A percentile compares a stretch with the other conserved stretches of the same genome.
These are phyloP conservation scores for Lepus townsendii DNA, from an alignment of 2,797 vertebrate genomes.

Conservation along the genomic window DNA sequence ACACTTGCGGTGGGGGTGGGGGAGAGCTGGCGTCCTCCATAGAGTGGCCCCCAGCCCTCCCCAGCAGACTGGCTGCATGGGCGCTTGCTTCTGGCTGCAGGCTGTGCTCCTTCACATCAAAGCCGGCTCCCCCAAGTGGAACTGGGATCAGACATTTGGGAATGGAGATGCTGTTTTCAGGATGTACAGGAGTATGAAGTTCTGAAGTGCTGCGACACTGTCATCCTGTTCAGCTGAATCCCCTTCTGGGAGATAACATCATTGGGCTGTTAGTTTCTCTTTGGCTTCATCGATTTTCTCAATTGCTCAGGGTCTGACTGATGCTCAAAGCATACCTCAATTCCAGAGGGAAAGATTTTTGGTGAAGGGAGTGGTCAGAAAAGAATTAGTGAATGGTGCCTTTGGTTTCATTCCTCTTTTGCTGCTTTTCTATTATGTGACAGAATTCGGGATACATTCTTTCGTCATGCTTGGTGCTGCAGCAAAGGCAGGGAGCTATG, in stretches of 20 bases:
- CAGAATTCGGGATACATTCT: background rate
- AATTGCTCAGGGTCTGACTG: background rate
- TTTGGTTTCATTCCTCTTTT: background rate
- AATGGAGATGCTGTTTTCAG: conserved; percentile 13
- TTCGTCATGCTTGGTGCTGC: background rate
- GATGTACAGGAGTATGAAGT: background rate
- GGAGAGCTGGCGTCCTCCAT: background rate
- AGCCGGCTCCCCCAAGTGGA: background rate
- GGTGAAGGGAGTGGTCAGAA: background rate
- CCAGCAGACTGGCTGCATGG: background rate
- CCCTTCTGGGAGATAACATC: background rate
- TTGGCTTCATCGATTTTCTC: background rate
- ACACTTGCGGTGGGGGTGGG: background rate
- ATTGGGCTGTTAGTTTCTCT: background rate
- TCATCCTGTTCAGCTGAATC: background rate
- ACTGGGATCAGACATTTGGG: background rate
- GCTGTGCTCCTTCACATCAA: background rate
- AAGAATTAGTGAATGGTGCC: background rate
- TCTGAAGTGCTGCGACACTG: background rate
- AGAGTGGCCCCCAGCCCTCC: background rate
- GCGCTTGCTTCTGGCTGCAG: background rate
- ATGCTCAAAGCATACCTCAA: background rate
- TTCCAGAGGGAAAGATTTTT: background rate
- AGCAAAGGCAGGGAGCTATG: background rate
- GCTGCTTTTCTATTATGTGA: background rate